Conservation (phyloP, 2,113 vertebrate species). For the Cyphomyrus discorhynchus region DNA sequence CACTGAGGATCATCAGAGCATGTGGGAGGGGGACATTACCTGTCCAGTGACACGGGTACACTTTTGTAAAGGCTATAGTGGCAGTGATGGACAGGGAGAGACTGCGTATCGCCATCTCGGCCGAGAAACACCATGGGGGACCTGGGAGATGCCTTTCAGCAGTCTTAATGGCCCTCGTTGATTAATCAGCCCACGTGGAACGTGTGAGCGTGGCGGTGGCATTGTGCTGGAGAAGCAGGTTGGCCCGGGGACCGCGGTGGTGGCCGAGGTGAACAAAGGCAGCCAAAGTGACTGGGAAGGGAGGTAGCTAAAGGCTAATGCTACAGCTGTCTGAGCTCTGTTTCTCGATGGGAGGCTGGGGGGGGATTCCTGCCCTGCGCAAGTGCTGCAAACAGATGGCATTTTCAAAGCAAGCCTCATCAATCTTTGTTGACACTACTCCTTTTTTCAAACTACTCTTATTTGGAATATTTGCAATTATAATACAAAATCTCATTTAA, state of each 20-base stretch:
- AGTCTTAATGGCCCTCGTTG: constrained; percentile 63
- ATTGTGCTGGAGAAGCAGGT: constrained; percentile 36
- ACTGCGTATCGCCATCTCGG: background rate
- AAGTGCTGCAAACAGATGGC: constrained; percentile 58
- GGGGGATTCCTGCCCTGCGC: constrained; percentile 33
- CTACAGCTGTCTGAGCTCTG: constrained; percentile 18
- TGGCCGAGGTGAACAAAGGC: background rate
- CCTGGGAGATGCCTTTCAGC: constrained; percentile 42
- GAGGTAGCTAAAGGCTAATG: constrained; percentile 24
- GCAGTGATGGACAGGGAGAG: constrained; percentile 20
- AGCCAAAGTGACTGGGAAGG: background rate
- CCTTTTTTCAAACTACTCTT: constrained; percentile 64
- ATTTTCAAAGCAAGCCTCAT: constrained; percentile 58
- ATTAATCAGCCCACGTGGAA: constrained; percentile 65
- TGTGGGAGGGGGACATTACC: constrained; percentile 42
- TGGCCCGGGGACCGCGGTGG: background rate
- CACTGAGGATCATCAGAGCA: constrained; percentile 17
- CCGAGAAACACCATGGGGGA: background rate
- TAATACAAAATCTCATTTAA: constrained; percentile 73
- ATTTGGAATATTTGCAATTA: constrained; percentile 68
- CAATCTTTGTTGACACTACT: constrained; percentile 69
- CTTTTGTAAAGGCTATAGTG: constrained; percentile 36
- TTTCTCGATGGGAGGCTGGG: constrained; percentile 34
- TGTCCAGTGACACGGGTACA: constrained; percentile 39
- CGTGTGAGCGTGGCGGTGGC: constrained; percentile 55